A percentile compares a stretch with the other conserved stretches of the same genome.
Evolutionary conservation across 2,888 invertebrate genomes (phyloP).

Genomic region (Caenorhabditis sp.): DNA sequence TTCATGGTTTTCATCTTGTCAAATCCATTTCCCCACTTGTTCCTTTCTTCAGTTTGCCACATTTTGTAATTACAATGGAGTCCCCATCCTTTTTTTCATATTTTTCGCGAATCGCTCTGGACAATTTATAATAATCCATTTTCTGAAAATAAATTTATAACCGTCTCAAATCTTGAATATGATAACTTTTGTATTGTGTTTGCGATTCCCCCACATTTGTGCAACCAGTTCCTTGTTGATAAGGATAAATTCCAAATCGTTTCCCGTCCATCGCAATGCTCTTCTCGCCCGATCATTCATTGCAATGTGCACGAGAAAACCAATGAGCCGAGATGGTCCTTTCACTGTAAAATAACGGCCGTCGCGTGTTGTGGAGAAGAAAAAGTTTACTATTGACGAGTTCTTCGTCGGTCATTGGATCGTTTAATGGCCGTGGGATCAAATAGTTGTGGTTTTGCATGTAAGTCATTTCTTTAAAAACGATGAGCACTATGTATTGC

Average conservation of each 20-base stretch:
- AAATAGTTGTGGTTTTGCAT: no score
- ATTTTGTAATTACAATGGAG: background rate
- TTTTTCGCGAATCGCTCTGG: constrained; percentile 55
- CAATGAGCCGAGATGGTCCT: constrained; percentile 50
- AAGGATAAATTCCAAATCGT: constrained; percentile 50
- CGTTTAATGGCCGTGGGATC: no score
- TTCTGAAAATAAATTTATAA: constrained; percentile 18
- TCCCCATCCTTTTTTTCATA: constrained; percentile 36
- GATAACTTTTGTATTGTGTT: constrained; percentile 54
- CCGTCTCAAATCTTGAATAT: no score
- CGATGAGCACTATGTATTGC: no score
- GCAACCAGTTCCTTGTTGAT: constrained; percentile 40
- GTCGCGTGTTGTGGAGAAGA: background rate
- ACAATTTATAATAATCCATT: constrained; percentile 52
- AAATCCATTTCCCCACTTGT: constrained; percentile 8
- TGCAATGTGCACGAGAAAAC: constrained; percentile 40
- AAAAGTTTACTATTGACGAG: constrained; percentile 19
- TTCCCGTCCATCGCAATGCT: constrained; percentile 51
- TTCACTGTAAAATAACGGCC: constrained; percentile 24
- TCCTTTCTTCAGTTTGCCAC: constrained; percentile 51
- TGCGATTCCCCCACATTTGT: constrained; percentile 56
- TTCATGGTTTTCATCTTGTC: background rate
- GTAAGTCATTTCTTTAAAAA: no score
- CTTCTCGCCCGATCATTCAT: constrained; percentile 44
- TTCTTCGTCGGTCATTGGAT: constrained; percentile 30